phyloP scores from a whole-genome alignment of 2,113 vertebrate species.

The Puntigrus tetrazona region DNA sequence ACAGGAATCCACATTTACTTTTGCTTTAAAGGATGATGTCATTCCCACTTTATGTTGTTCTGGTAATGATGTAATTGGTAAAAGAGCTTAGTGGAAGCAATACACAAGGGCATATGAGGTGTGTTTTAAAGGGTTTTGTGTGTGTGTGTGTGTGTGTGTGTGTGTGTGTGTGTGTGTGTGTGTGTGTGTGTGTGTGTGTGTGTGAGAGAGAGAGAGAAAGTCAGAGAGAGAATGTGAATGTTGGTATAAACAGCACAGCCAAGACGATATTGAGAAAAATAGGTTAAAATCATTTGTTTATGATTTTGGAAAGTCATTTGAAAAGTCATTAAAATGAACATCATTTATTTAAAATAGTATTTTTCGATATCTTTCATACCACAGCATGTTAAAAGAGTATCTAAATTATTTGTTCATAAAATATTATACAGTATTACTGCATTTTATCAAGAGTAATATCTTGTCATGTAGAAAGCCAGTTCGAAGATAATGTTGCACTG shows the following conservation, averaged over 20 bases:
- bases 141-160: not conserved
- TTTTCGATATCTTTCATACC: not conserved
- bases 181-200: not conserved
- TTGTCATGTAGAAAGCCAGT: not conserved
- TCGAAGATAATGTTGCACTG: not conserved
- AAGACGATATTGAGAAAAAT: not conserved
- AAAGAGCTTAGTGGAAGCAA: slow-evolving; percentile 16
- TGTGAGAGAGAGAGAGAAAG: too few relatives aligned
- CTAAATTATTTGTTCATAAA: too few relatives aligned
- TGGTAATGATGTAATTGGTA: slow-evolving; percentile 32
- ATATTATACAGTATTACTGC: not conserved
- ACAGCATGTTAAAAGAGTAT: not conserved
- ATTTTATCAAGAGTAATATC: not conserved
- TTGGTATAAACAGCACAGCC: not conserved
- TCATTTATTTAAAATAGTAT: too few relatives aligned
- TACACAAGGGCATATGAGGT: slow-evolving; percentile 17
- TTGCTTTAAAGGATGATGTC: slow-evolving; percentile 24
- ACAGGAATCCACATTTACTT: slow-evolving; percentile 22
- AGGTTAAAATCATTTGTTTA: not conserved
- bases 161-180: not conserved
- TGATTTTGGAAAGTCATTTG: too few relatives aligned
- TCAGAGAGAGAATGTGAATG: too few relatives aligned
- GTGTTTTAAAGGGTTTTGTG: not conserved
- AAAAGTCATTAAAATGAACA: too few relatives aligned
- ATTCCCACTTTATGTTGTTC: slow-evolving; percentile 28